phyloP scores from a whole-genome alignment of 2,113 vertebrate species.

The Neofelis nebulosa region DNA sequence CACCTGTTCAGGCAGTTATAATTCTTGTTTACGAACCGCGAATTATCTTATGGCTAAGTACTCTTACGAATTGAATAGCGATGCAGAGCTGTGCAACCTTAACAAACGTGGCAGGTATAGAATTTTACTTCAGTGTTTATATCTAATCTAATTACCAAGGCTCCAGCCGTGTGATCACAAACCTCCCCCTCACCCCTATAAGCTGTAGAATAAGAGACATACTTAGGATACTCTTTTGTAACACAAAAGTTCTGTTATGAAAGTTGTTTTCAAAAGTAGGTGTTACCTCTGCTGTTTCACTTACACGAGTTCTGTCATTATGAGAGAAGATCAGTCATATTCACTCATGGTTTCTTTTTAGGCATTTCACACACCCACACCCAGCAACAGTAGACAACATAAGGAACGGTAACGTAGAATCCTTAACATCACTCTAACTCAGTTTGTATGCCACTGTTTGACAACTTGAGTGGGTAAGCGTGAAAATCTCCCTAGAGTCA shows the following conservation, averaged over 20 bases:
- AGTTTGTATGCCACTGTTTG: background rate
- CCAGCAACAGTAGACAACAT: background rate
- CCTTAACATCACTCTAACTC: background rate
- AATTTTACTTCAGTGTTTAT: background rate
- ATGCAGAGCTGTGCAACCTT: background rate
- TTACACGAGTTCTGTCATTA: background rate
- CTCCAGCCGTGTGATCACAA: background rate
- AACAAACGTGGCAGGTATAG: background rate
- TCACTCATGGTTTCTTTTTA: background rate
- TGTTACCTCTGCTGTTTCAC: background rate
- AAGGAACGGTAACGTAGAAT: background rate
- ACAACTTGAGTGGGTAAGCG: background rate
- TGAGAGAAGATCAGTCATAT: background rate
- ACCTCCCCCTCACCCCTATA: background rate
- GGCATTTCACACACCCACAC: background rate
- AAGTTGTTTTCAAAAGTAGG: background rate
- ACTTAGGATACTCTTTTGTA: background rate
- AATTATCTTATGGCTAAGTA: background rate
- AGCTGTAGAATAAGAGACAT: background rate
- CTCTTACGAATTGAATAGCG: background rate
- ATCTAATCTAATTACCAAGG: background rate
- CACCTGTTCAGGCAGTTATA: background rate
- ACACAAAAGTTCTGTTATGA: background rate
- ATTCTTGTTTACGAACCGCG: background rate
- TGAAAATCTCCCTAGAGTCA: background rate